Conservation (phyloP, 2,797 vertebrate species). For the Sphaeramia orbicularis region DNA sequence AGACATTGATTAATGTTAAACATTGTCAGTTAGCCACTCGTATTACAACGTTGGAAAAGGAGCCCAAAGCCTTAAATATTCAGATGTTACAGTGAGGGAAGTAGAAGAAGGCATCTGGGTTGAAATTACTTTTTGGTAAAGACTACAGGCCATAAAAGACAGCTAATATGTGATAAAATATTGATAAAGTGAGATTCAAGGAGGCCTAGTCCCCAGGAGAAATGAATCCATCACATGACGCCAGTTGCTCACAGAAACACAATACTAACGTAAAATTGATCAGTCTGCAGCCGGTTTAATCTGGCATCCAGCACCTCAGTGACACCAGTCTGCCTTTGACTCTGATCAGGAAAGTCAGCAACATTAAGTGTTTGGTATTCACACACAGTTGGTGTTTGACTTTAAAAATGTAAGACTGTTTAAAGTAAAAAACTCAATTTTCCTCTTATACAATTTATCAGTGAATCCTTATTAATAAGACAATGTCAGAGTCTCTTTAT, state of each 20-base stretch:
- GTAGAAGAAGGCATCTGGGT: background rate
- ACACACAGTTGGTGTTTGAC: background rate
- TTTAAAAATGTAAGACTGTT: no score
- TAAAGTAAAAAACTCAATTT: background rate
- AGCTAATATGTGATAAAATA: slow-evolving; percentile 14
- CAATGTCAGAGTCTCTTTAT: no score
- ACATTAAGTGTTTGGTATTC: background rate
- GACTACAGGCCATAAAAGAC: background rate
- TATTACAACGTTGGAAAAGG: background rate
- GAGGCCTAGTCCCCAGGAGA: background rate
- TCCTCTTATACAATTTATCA: background rate
- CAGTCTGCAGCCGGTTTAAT: background rate
- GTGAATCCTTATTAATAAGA: background rate
- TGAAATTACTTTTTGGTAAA: background rate
- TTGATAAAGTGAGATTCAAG: background rate
- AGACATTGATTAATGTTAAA: background rate
- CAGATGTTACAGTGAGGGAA: background rate
- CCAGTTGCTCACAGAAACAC: background rate
- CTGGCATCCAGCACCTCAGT: background rate
- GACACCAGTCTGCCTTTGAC: background rate
- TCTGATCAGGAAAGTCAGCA: background rate
- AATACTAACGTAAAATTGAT: background rate
- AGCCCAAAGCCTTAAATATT: background rate
- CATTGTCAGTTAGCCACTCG: background rate
- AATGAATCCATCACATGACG: background rate